A percentile compares a stretch with the other conserved stretches of the same genome.
phyloP scores from a whole-genome alignment of 2,888 invertebrate genomes.

The Tachina grossa region DNA sequence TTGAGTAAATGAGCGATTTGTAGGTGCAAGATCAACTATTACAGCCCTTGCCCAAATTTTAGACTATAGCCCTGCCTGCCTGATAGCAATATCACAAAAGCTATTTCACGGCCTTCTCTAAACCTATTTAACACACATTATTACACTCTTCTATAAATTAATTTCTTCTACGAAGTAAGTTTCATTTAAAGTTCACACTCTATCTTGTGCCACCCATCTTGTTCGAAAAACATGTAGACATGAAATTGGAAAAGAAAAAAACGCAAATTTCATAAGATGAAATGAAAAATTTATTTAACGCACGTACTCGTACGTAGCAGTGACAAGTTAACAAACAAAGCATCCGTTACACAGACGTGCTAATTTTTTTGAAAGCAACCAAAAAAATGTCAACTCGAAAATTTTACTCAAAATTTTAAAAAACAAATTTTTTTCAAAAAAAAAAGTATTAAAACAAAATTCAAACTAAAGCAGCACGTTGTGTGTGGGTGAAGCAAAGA shows the following conservation, averaged over 20 bases:
- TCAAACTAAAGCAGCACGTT: conserved; percentile 49
- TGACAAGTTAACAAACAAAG: conserved; percentile 55
- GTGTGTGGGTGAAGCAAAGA: conserved; percentile 11
- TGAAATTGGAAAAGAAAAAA: conserved; percentile 20
- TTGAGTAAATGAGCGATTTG: too few relatives aligned
- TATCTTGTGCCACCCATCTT: conserved; percentile 43
- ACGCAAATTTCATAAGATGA: neutral
- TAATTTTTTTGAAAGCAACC: conserved; percentile 50
- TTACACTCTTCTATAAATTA: neutral
- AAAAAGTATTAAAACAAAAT: conserved; percentile 1
- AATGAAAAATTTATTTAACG: conserved; percentile 39
- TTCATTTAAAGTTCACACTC: conserved; percentile 7
- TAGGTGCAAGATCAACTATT: too few relatives aligned
- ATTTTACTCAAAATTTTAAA: conserved; percentile 17
- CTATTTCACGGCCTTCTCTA: neutral
- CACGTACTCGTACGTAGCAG: conserved; percentile 37
- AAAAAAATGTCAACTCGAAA: neutral
- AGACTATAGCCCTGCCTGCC: too few relatives aligned
- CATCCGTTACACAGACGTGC: conserved; percentile 69
- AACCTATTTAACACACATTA: neutral
- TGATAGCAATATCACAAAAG: neutral
- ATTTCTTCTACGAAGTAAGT: conserved; percentile 35
- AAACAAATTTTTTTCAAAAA: neutral
- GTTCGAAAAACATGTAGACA: conserved; percentile 49
- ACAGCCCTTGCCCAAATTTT: too few relatives aligned